phyloP scores from a whole-genome alignment of 2,888 invertebrate genomes.

The Oscheius sp. region DNA sequence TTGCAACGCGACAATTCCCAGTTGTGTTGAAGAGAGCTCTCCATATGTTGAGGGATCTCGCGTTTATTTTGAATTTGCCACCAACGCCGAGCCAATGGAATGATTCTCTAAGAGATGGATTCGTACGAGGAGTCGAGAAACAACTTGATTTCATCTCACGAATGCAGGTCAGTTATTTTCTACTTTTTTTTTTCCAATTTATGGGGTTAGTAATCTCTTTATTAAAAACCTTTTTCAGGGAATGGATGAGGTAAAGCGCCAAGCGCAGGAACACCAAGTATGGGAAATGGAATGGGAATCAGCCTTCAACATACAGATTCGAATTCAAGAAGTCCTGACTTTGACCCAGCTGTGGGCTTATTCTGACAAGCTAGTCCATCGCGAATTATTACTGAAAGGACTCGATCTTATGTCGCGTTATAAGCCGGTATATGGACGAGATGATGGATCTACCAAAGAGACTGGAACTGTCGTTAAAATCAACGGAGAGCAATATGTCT shows the following conservation, averaged over 20 bases:
- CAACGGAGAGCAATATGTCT: conserved; percentile 75
- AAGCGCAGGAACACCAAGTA: conserved; percentile 95
- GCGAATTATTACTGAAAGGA: conserved; percentile 39
- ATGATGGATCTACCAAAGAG: conserved; percentile 13
- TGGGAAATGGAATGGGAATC: conserved; percentile 99
- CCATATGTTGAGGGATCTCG: conserved; percentile 84
- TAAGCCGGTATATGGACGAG: conserved; percentile 22
- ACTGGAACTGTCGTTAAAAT: conserved; percentile 43
- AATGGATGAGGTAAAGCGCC: conserved; percentile 78
- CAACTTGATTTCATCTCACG: conserved; percentile 84
- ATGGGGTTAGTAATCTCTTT: too few relatives aligned
- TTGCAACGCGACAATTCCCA: conserved; percentile 57
- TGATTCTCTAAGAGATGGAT: conserved; percentile 83
- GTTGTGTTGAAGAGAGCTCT: conserved; percentile 85
- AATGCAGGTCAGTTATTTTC: conserved; percentile 86
- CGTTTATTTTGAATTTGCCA: conserved; percentile 50
- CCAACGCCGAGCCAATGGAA: conserved; percentile 77
- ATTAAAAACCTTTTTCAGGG: conserved; percentile 72
- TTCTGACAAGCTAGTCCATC: conserved; percentile 56
- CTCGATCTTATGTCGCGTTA: conserved; percentile 37
- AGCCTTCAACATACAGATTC: conserved; percentile 94
- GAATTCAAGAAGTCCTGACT: conserved; percentile 87
- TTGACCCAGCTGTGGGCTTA: conserved; percentile 60
- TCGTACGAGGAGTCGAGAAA: conserved; percentile 84
- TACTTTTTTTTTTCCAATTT: not conserved